Percentiles rank a stretch among this genome's conserved stretches.
phyloP scores from a whole-genome alignment of 2,113 vertebrate species.

The Cisticola juncidis region DNA sequence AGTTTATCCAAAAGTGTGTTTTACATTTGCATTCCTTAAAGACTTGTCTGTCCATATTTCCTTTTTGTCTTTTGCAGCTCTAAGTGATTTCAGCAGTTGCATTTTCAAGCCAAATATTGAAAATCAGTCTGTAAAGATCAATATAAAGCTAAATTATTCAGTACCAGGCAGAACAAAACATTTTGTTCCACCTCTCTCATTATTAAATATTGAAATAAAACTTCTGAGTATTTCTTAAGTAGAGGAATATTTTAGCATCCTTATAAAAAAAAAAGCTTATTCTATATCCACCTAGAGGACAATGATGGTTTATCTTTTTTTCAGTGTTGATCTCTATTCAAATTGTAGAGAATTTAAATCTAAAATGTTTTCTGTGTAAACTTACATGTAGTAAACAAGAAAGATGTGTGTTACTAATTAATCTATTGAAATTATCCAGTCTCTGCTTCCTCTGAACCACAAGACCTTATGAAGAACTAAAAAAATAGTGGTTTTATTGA shows the following conservation, averaged over 20 bases:
- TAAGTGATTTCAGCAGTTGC: neutral
- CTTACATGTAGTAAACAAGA: neutral
- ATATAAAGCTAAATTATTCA: slow-evolving; percentile 36
- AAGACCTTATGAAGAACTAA: neutral
- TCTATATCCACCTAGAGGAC: neutral
- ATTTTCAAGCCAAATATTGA: slow-evolving; percentile 21
- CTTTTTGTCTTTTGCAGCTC: neutral
- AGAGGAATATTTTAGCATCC: neutral
- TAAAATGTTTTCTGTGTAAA: neutral
- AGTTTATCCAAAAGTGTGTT: neutral
- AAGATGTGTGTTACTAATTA: neutral
- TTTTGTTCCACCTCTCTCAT: neutral
- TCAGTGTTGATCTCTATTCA: neutral
- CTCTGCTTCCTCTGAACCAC: neutral
- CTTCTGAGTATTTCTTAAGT: neutral
- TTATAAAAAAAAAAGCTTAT: neutral
- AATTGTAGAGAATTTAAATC: neutral
- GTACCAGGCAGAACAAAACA: neutral
- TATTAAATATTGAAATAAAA: slow-evolving; percentile 24
- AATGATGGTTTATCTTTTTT: neutral
- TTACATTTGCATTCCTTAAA: neutral
- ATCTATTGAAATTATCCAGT: neutral
- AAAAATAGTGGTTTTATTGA: neutral
- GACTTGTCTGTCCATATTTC: neutral
- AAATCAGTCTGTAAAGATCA: slow-evolving; percentile 17